Conservation (phyloP, 2,797 vertebrate genomes). For the Channa striata region DNA sequence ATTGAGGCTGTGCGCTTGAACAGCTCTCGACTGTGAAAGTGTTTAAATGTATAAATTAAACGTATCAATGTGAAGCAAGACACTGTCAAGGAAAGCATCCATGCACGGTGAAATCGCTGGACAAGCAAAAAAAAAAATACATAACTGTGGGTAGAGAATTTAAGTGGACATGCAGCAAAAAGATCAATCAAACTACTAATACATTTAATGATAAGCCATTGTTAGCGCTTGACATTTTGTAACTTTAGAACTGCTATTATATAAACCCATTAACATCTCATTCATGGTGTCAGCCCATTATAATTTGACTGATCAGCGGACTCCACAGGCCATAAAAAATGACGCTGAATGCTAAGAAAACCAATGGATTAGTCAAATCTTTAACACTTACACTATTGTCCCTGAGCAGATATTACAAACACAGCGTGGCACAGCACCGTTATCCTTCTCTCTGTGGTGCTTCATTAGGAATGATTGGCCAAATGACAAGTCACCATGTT, state of each 20-base stretch:
- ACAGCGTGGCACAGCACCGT: conserved; percentile 56
- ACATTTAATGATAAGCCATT: neutral
- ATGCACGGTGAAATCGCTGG: conserved; percentile 35
- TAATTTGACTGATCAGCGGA: conserved; percentile 40
- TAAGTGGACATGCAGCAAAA: neutral
- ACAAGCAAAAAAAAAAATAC: conserved; percentile 8
- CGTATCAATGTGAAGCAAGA: conserved; percentile 58
- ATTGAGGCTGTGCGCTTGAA: conserved; percentile 40
- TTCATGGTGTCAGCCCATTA: neutral
- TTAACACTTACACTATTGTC: conserved; percentile 51
- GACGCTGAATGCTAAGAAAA: conserved; percentile 34
- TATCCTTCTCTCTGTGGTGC: conserved; percentile 63
- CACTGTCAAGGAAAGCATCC: conserved; percentile 49
- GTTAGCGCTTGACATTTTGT: neutral
- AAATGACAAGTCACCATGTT: conserved; percentile 78
- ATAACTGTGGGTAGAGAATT: neutral
- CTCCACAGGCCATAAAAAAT: conserved; percentile 35
- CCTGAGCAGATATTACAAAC: conserved; percentile 61
- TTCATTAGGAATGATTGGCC: conserved; percentile 82
- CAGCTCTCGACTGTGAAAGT: conserved; percentile 70
- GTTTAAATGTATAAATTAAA: conserved; percentile 58
- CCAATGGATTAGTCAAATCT: conserved; percentile 49
- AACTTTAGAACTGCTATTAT: neutral
- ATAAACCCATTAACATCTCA: conserved; percentile 2
- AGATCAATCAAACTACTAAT: neutral